A percentile compares a stretch with the other conserved stretches of the same genome.
These are phyloP conservation scores for Drosophila ironensis DNA, from an alignment of 1,140 invertebrate species.

Conservation along the genomic window DNA sequence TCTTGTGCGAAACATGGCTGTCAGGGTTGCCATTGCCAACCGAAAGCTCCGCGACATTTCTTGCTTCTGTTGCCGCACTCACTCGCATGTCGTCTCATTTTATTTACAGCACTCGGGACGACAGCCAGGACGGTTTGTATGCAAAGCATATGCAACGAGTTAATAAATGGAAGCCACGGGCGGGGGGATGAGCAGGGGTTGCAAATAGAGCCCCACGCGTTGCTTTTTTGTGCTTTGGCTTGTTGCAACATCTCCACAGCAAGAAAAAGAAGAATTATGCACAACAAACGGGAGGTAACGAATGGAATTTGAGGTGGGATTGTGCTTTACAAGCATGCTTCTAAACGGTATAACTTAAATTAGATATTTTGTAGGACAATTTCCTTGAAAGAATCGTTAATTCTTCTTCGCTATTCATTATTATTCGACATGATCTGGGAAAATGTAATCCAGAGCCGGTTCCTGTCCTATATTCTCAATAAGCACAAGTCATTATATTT, in stretches of 20 bases:
- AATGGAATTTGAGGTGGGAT: neutral
- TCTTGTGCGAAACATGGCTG: slow-evolving; percentile 27
- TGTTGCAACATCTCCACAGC: slow-evolving; percentile 10
- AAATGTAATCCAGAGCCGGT: no score
- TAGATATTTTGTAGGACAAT: neutral
- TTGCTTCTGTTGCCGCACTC: neutral
- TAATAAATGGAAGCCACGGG: slow-evolving; percentile 61
- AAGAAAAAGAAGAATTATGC: neutral
- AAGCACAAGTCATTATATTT: no score
- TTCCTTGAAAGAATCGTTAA: no score
- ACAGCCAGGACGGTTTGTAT: slow-evolving; percentile 48
- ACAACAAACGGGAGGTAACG: neutral
- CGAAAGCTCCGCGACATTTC: slow-evolving; percentile 52
- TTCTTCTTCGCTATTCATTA: no score
- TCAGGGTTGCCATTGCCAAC: slow-evolving; percentile 54
- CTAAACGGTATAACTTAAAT: no score
- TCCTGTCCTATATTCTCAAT: no score
- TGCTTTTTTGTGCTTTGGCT: slow-evolving; percentile 10
- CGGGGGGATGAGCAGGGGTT: neutral
- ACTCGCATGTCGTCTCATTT: slow-evolving; percentile 34
- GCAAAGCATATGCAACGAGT: slow-evolving; percentile 76
- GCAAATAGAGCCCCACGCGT: neutral
- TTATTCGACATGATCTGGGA: no score
- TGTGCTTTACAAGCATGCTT: neutral
- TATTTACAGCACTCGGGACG: slow-evolving; percentile 60